Base-by-base conservation (phyloP, 2,888 invertebrate species). In the Nebria salina region DNA sequence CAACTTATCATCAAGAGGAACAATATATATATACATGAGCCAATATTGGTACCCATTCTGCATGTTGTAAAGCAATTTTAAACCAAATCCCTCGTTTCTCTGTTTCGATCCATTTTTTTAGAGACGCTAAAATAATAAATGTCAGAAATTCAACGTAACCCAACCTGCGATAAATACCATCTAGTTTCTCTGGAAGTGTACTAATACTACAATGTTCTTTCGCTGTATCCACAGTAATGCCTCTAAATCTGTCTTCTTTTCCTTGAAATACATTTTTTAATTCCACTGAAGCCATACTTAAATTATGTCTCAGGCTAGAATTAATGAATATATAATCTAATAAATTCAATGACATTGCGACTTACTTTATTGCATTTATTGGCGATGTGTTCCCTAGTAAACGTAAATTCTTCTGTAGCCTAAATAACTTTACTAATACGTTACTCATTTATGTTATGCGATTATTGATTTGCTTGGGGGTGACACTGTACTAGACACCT, bases 61-160 rank as follows among this genome's bases (percentile, higher is more conserved):
- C 90, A 86, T 96, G 92, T 82, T 92, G 89, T 68, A 93, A 91
- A 85, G 92, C 89, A 0, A 97, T 93, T 87, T 93, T 93, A 87
- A 97, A 96, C 97, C 97, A 97, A 84, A 96, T 92, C 41, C 94
- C 93, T 81, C 95, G 90, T 84, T 91, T 92, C 11, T 92, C 91
- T 76, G 91, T 91, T 68, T 90, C 88, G 70, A 86, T 89, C 96
- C 96, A 97, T 84, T 90, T 89, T 65, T 90, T 88, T 54, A 96
- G 86, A 0, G 96, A 96, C 84, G 91, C 96, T 76, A 54, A 74
- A 83, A 66, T 34, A 75, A 77, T 74, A 76, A 77, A 74, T 42
- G 83, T 75, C 20, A 77, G 8, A 79, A 77, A 26, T 74, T n/a
- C 42, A 34, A 82, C 72, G 78, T 72, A 64, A 68, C 11, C 66